Evolutionary conservation across 2,888 invertebrate genomes (phyloP), one percentile per base, ranked within the genome.

Genomic region (Callinectes sapidus): DNA sequence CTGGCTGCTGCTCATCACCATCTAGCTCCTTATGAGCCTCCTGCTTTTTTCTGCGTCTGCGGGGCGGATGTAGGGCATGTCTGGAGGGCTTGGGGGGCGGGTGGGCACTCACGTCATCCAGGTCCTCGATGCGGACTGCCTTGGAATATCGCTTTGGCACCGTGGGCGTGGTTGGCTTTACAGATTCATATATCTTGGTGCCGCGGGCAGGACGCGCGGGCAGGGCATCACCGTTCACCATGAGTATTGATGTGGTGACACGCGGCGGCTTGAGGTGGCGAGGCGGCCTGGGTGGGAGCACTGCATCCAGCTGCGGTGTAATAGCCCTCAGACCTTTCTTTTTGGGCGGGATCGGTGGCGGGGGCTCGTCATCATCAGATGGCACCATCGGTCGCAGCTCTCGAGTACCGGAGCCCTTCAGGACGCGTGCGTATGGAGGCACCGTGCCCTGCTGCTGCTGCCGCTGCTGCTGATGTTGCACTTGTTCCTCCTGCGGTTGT

Each of bases 291-390:
- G 93, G 93, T 14, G 93, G 93, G 13, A 89, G 81, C 18, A 61
- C 16, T 16, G 91, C 91, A 2, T 86, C 54, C 18, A 86, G 66
- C 85, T 89, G 89, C 0, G 93, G 93, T 32, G 93, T 90, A 61
- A 93, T 93, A 39, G 93, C 91, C 28, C 91, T 85, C 10, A 93
- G 18, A 3, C 93, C 93, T 77, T 91, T 92, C 89, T 94, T 94
- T 89, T 94, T 94, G 8, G 94, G 94, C 2, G 94, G 94, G 86
- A 94, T 93, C 13, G 92, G 92, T 8, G 94, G 94, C 5, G 94
- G 94, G 10, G 61, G 35, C 16, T 92, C 92, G n/a, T 90, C 90
- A 5, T 92, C 90, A 54, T 92, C 91, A 10, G 35, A 54, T 14
- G 86, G 10, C 5, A 35, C 28, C 42, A 91, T 77, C 2, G 92